phyloP scores from a whole-genome alignment of 2,888 invertebrate species.

The Coleophora flavipennella region DNA sequence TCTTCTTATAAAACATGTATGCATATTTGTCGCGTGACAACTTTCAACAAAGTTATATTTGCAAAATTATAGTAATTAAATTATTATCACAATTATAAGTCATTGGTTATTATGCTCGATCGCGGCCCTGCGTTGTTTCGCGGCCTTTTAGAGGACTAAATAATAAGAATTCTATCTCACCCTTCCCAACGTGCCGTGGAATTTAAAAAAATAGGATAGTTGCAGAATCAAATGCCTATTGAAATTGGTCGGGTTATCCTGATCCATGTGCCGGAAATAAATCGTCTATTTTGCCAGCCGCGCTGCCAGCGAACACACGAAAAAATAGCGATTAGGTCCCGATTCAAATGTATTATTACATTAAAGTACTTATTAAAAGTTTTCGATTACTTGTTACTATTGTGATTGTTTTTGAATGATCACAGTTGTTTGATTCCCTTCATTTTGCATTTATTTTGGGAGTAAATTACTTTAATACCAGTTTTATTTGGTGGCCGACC shows the following conservation, averaged over 20 bases:
- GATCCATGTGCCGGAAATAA: conserved; percentile 4
- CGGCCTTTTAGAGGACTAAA: conserved; percentile 2
- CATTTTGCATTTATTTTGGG: conserved; percentile 8
- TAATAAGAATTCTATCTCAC: conserved; percentile 4
- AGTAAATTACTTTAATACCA: conserved; percentile 9
- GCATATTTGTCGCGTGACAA: too few relatives aligned
- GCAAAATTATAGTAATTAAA: too few relatives aligned
- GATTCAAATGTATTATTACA: conserved; percentile 5
- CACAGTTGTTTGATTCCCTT: conserved; percentile 3
- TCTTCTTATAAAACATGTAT: too few relatives aligned
- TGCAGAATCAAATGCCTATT: conserved; percentile 6
- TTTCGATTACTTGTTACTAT: conserved; percentile 8
- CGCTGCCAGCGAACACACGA: not conserved
- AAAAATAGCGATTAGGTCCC: too few relatives aligned
- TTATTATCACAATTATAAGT: too few relatives aligned
- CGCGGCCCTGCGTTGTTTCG: conserved; percentile 4
- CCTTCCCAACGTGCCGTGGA: conserved; percentile 1
- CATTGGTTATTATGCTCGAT: too few relatives aligned
- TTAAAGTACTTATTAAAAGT: conserved; percentile 10
- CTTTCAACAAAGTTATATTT: too few relatives aligned
- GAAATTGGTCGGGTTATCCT: conserved; percentile 7
- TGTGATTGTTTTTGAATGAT: conserved; percentile 10
- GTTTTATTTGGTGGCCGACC: conserved; percentile 9
- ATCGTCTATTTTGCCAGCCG: conserved; percentile 7
- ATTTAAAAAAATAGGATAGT: conserved; percentile 4